Evolutionary conservation across 2,797 vertebrate species (phyloP), one percentile per base, ranked within the genome.

Genomic region (Acanthornis magna): DNA sequence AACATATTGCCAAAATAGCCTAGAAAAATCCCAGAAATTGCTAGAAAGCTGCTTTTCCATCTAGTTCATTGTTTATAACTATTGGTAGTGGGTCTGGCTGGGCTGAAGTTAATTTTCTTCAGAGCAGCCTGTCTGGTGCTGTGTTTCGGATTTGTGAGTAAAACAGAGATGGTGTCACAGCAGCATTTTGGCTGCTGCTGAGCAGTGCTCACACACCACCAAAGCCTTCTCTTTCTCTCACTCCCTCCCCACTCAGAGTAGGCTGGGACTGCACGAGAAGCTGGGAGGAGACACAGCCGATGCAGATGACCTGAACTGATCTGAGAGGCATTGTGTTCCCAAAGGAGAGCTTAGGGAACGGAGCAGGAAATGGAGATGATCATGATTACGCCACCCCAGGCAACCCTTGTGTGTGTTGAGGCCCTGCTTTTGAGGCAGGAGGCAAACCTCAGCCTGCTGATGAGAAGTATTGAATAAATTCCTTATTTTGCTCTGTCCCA

Each of bases 231-330:
- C 36, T n/a, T 61, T 8, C 16, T 19, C 55, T 13, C 38, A 38
- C 38, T 38, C 38, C 7, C 6, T 25, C 19, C 7, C 20, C 3
- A 1, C 58, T 38, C 58, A 42, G 19, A 47, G 63, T 0, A 10
- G 16, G 32, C 40, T 54, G 83, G 29, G 34, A 3, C 19, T 5
- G 43, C 40, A 26, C 3, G 25, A 38, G 18, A 32, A 45, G 25
- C 20, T 42, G n/a, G 11, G 6, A 61, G 42, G 16, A 10, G 12
- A 65, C 34, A 11, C 3, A 3, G 43, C 3, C 0, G 0, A 11
- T 32, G 34, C 40, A 53, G 43, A 2, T n/a, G 32, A 36, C 54
- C 78, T 23, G 40, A 45, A 22, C 38, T 45, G 34, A 50, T 3
- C 10, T 38, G 38, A 34, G 21, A 57, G 30, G 47, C 13, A 8